Evolutionary conservation across 2,797 vertebrate genomes (phyloP), one percentile per base, ranked within the genome.

Genomic region (Taenioides sp.): DNA sequence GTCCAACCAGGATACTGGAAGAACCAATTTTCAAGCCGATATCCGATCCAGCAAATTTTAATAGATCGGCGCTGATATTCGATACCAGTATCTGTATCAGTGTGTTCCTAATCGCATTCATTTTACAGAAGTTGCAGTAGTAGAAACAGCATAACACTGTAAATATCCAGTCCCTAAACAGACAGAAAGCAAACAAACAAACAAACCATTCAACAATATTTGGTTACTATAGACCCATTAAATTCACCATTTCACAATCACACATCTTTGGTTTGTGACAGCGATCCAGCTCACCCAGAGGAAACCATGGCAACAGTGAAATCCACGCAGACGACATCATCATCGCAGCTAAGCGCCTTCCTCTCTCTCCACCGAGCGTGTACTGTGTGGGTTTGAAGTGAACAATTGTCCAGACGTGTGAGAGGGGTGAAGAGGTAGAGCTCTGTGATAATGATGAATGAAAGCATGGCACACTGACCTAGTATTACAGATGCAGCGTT

Each of bases 391-490:
- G 67, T 71, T 62, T 28, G 62, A 57, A 27, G 68, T 77, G 68
- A 77, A 59, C 20, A 40, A 74, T 57, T 69, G 43, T 59, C 70
- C 62, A 70, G 65, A 82, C 64, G 67, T 65, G 75, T 76, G 65
- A 72, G 77, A 74, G 71, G 65, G 67, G 79, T 76, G 80, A 80
- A 71, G 75, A 79, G 67, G 47, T 58, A 73, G 80, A 74, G 73
- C 5, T 63, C 83, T 69, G 80, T 47, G 70, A 87, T 89, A 78
- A 71, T 87, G 88, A 88, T 87, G 87, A 91, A 90, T 89, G 86
- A 89, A 84, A 90, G 79, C 86, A 83, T 92, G 92, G 89, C 92
- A 94, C 90, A 93, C 92, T 94, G 91, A 94, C 92, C 93, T 89
- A 94, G 82, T 92, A 93, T 92, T 52, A 78, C 82, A 69, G 43